phyloP scores from a whole-genome alignment of 1,140 invertebrate genomes.

The Pygmarrhopalites habei region DNA sequence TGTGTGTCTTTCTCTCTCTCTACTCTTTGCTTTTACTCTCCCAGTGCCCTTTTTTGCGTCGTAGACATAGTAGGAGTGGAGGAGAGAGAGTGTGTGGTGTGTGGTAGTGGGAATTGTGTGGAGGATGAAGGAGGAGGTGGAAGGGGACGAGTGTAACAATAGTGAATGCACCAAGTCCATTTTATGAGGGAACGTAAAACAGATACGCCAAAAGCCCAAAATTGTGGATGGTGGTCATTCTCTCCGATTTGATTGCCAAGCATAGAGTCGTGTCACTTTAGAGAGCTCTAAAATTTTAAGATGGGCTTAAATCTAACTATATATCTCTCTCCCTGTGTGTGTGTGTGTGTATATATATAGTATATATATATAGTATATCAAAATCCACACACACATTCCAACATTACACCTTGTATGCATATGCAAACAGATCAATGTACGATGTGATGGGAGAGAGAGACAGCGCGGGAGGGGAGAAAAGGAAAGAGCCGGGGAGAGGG shows the following conservation, averaged over 20 bases:
- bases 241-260: conserved; percentile 1
- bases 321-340: background rate
- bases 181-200: conserved; percentile 4
- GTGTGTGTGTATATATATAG: background rate
- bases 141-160: background rate
- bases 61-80: too few species aligned
- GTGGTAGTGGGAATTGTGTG: too few species aligned
- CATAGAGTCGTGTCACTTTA: conserved; percentile 4
- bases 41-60: too few species aligned
- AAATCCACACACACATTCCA: background rate
- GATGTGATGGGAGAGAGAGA: background rate
- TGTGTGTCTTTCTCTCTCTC: too few species aligned
- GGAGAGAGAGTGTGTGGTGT: too few species aligned
- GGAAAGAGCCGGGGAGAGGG: background rate
- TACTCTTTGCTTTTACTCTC: too few species aligned
- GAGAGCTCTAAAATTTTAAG: conserved; percentile 2
- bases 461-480: background rate
- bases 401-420: too few species aligned
- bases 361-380: background rate
- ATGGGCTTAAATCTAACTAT: conserved; percentile 1
- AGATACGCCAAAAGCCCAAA: background rate
- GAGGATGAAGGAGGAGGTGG: background rate
- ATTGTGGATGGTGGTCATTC: conserved; percentile 6
- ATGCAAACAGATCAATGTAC: too few species aligned
- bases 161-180: background rate